Evolutionary conservation across 2,113 vertebrate species (phyloP), one percentile per base, ranked within the genome.

Genomic region (Synodontis membranacea): DNA sequence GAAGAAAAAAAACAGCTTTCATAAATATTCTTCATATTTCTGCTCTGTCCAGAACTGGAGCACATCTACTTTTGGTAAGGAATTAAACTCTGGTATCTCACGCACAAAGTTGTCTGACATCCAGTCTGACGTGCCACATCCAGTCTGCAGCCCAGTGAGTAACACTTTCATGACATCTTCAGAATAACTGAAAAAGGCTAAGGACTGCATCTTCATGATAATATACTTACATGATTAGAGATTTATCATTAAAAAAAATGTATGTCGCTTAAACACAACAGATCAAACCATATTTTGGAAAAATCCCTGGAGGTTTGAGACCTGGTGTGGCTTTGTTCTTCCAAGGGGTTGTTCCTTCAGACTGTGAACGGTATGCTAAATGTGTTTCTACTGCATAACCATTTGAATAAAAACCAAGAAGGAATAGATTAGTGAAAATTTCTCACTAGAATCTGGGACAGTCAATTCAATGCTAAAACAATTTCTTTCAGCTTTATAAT

Each of bases 251-350:
- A 44, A 72, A 42, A 72, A 42, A 21, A 56, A 52, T 44, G 34
- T 44, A 28, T 39, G 37, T 12, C 46, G 31, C 25, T 46, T 80
- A 9, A 60, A 39, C 34, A 28, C 54, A 31, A 60, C 79, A 81
- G 54, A 81, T 4, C 37, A 81, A 37, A 60, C 4, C 34, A 25
- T 58, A 81, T 60, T 14, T 39, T 0, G 54, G 5, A 58, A 15
- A 7, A 42, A 58, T 81, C 10, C 31, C 52, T 81, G 79, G 79
- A 81, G 79, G 54, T 4, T 28, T 81, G 79, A 81, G 56, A 81
- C 17, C 31, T 11, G 79, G 79, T 25, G 2, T 58, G 52, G 54
- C 54, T 17, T 60, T 81, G 17, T 39, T 39, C 34, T 21, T 70
- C 31, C 66, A 70, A 70, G 66, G 66, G 3, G 66, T 70, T 70